These are phyloP conservation scores for Drosophila tanythrix DNA, from an alignment of 2,888 invertebrate species.

Conservation along the genomic window DNA sequence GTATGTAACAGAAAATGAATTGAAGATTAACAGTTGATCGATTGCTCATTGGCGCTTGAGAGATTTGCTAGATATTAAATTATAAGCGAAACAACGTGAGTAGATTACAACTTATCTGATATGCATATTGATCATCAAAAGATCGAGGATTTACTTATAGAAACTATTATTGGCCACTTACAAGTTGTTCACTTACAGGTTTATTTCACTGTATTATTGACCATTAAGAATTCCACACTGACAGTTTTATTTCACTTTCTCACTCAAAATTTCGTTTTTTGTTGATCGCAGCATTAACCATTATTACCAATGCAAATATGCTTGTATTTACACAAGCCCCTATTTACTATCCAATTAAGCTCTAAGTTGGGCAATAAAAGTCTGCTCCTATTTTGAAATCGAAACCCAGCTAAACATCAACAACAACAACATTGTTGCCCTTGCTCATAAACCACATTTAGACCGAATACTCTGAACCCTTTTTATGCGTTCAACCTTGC, in stretches of 20 bases:
- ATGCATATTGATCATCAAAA: neutral
- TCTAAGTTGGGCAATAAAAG: conserved; percentile 28
- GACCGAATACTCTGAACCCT: conserved; percentile 39
- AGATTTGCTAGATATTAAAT: neutral
- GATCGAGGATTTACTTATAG: neutral
- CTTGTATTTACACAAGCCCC: conserved; percentile 1
- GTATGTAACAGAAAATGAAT: conserved; percentile 15
- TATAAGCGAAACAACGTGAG: neutral
- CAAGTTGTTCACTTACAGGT: neutral
- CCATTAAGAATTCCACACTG: neutral
- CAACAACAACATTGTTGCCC: conserved; percentile 64
- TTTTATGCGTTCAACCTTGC: conserved; percentile 55
- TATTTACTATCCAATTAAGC: conserved; percentile 37
- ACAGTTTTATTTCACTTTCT: neutral
- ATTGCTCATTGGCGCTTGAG: conserved; percentile 20
- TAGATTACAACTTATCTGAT: neutral
- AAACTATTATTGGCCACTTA: neutral
- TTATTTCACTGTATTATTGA: neutral
- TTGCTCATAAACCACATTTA: conserved; percentile 57
- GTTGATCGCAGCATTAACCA: neutral
- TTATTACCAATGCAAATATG: conserved; percentile 2
- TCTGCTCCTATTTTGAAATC: conserved; percentile 47
- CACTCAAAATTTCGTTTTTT: neutral
- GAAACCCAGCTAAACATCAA: conserved; percentile 30
- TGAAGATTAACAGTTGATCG: conserved; percentile 38